Base-by-base conservation (phyloP, 2,888 invertebrate species). In the Tachystola acroxantha region DNA sequence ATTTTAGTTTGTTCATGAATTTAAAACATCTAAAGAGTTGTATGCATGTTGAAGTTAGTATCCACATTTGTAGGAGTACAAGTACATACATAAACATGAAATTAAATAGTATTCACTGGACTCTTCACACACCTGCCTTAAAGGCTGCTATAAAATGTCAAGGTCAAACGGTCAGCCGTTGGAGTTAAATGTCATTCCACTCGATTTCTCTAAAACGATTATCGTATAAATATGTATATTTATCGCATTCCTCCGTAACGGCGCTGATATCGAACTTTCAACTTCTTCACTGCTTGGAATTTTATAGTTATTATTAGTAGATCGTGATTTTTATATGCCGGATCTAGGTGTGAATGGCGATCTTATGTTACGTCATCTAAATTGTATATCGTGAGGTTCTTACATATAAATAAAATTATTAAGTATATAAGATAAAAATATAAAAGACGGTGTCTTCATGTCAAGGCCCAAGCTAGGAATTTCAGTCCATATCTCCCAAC, bases 141-240 rank as follows among this genome's bases (percentile, higher is more conserved):
- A n/a, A n/a, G n/a, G n/a, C n/a, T n/a, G n/a, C n/a, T n/a, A 42
- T 6, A 39, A 65, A 77, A 76, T 71, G 77, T 68, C 79, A 81
- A 80, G 80, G 80, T 76, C 71, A 74, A 58, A 60, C 48, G 67
- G 67, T 66, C 72, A 70, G 57, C 51, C 50, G 47, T 47, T 52
- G 45, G 43, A 36, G 51, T 49, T 43, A 45, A 48, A 46, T 47
- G 47, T 44, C 53, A 60, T 58, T 60, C 62, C 63, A 57, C 58
- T 65, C 66, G 81, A 80, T 80, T 79, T 84, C 82, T 77, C 77
- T 64, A 64, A 62, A 62, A 48, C 46, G 57, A 68, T 70, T 68
- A 65, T 68, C 60, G 54, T 53, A 63, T 60, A 59, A 59, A 60
- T 64, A 64, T 68, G 60, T 64, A 65, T 70, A 53, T 64, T 64